Evolutionary conservation across 2,888 invertebrate genomes (phyloP), one percentile per base, ranked within the genome.

Genomic region (Toxonevra muliebris): DNA sequence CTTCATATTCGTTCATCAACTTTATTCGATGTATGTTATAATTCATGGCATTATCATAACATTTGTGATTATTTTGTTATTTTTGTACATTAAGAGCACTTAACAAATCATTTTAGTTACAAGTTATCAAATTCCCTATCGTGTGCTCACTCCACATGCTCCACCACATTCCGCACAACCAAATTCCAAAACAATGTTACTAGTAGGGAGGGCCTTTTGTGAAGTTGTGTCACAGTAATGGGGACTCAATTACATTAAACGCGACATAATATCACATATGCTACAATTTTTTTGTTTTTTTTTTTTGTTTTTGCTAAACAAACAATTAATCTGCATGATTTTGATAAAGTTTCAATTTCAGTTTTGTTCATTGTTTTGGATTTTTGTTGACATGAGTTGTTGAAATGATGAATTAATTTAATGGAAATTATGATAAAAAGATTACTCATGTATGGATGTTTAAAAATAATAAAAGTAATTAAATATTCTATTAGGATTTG

Each of bases 1-100:
- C 48, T 48, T 8, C 7, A 57, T 40, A 63, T 57, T 13, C 9
- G 40, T 15, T 5, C 9, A 20, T 20, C 52, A 48, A 61, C 53
- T 20, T 41, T 53, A 53, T 20, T 52, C 48, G 42, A 45, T 55
- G 43, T 42, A 48, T 43, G 45, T 40, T 54, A 63, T 63, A 62
- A 63, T 40, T 12, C 19, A 11, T 2, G 13, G 48, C 19, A 20
- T 74, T 76, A 77, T 77, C 74, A 71, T 66, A 78, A 79, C 77
- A 79, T 76, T 79, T 79, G 73, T 77, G 78, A 79, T 80, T 78
- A 80, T 76, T 76, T 80, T 78, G 79, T 80, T 77, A 76, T 80
- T 70, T 71, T 15, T 69, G 69, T 70, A 68, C 69, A 76, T 72
- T 50, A 74, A 71, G 73, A 72, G 70, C 73, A 74, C 73, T 73